Evolutionary conservation across 2,888 invertebrate species (phyloP).

Genomic region (Rotaria macrura): DNA sequence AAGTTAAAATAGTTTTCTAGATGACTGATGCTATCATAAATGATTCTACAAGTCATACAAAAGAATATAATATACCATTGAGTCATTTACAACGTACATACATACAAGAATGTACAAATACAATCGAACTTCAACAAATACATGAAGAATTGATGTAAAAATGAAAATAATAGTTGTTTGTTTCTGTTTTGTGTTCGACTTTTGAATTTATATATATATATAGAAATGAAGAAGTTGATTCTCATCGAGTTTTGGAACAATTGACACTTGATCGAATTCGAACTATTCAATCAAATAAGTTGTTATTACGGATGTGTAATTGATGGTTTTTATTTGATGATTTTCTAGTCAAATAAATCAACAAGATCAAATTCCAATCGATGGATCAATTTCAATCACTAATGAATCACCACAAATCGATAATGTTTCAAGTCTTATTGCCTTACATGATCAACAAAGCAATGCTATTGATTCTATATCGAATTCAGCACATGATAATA

Average conservation of each 20-base stretch:
- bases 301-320: not conserved
- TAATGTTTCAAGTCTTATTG: not conserved
- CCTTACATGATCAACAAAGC: no score
- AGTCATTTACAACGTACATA: conserved; percentile 62
- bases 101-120: conserved; percentile 56
- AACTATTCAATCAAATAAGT: not conserved
- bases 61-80: conserved; percentile 53
- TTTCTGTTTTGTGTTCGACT: no score
- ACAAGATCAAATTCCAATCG: not conserved
- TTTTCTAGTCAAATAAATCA: not conserved
- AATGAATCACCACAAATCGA: not conserved
- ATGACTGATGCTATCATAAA: not conserved
- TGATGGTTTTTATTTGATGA: not conserved
- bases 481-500: not conserved
- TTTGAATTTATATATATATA: not conserved
- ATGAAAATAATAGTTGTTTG: not conserved
- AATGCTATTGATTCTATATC: not conserved
- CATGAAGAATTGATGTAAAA: conserved; percentile 53
- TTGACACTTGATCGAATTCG: not conserved
- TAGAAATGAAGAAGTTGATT: not conserved
- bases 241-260: not conserved
- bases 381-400: no score
- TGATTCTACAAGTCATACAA: not conserved
- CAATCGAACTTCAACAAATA: conserved; percentile 61
- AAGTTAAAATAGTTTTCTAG: not conserved